Conservation (phyloP, 2,113 vertebrate species). For the Camelus dromedarius region DNA sequence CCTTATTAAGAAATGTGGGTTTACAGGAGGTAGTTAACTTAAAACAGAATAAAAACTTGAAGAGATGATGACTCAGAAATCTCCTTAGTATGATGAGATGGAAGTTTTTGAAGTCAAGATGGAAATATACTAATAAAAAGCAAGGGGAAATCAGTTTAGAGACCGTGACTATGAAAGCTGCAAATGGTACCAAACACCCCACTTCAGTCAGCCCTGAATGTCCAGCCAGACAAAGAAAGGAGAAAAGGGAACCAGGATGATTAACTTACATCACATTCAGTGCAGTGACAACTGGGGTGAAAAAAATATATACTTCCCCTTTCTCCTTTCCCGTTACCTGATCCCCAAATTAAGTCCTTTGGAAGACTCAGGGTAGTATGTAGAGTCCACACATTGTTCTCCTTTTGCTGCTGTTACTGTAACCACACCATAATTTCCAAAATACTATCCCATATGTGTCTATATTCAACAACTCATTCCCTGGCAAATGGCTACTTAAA, state of each 20-base stretch:
- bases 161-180: neutral
- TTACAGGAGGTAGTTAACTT: neutral
- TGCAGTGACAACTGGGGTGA: neutral
- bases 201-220: neutral
- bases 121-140: neutral
- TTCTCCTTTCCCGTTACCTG: neutral
- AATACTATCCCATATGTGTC: neutral
- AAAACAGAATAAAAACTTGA: neutral
- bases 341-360: neutral
- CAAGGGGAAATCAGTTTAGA: neutral
- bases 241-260: neutral
- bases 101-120: conserved; percentile 9
- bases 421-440: neutral
- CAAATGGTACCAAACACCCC: neutral
- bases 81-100: neutral
- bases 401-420: neutral
- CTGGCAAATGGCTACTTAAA: neutral
- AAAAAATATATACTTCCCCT: neutral
- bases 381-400: neutral
- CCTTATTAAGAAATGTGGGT: neutral
- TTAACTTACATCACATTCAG: too few relatives aligned
- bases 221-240: neutral
- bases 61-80: neutral
- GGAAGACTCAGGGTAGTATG: neutral
- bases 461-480: neutral